These are phyloP conservation scores for Calosoma granatense DNA, from an alignment of 1,140 invertebrate species.

Conservation along the genomic window DNA sequence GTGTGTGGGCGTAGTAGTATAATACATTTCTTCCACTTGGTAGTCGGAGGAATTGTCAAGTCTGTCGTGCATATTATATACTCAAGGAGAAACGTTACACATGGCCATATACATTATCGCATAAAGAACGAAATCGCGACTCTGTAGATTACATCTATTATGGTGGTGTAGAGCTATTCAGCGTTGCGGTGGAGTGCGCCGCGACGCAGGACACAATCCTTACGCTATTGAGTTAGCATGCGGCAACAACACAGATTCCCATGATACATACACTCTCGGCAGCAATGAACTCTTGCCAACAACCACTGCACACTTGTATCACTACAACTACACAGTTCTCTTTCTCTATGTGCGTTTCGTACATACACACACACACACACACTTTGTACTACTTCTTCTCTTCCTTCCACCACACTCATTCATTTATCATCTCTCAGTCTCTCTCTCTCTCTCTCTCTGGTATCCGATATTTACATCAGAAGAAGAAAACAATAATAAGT, in stretches of 20 bases:
- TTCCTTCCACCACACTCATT: too few species aligned
- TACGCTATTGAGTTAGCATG: neutral
- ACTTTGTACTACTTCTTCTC: too few species aligned
- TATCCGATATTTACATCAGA: too few species aligned
- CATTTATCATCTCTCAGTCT: neutral
- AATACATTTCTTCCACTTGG: neutral
- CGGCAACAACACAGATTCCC: neutral
- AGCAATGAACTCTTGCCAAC: neutral
- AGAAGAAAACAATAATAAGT: too few species aligned
- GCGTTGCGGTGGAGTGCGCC: neutral
- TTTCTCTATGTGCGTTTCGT: too few species aligned
- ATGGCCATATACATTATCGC: conserved; percentile 1
- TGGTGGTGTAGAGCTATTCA: conserved; percentile 3
- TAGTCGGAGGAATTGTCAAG: neutral
- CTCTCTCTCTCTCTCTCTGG: neutral
- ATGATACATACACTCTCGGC: neutral
- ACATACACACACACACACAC: too few species aligned
- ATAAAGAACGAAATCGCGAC: conserved; percentile 7
- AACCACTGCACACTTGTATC: too few species aligned
- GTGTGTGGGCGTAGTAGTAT: neutral
- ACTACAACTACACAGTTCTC: too few species aligned
- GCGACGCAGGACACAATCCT: neutral
- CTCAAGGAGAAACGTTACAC: neutral
- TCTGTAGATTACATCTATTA: conserved; percentile 8
- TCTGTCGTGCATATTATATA: neutral